These are phyloP conservation scores for Pseudococcus jackbeardsleyi DNA, from an alignment of 2,888 invertebrate genomes.

Conservation along the genomic window DNA sequence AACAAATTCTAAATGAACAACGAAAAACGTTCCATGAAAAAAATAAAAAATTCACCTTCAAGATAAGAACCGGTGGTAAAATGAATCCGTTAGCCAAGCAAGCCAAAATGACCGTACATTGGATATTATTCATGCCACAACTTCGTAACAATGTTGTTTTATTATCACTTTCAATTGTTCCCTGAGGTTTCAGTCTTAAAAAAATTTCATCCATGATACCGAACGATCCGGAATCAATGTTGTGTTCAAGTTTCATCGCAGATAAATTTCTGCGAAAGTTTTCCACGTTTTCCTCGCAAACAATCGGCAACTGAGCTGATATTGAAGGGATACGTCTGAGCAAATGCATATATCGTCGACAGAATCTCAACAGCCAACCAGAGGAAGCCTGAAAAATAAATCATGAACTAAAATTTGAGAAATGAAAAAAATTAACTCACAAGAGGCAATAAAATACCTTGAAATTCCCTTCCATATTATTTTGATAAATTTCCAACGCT, in stretches of 20 bases:
- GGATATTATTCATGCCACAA: slow-evolving; percentile 46
- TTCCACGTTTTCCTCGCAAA: slow-evolving; percentile 33
- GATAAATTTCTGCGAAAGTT: slow-evolving; percentile 5
- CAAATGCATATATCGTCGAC: slow-evolving; percentile 58
- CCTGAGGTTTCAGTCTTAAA: slow-evolving; percentile 40
- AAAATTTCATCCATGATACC: slow-evolving; percentile 55
- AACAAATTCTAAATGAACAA: no score
- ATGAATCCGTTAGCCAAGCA: slow-evolving; percentile 37
- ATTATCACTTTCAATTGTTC: slow-evolving; percentile 4
- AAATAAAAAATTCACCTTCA: neutral
- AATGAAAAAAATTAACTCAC: neutral
- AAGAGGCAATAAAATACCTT: neutral
- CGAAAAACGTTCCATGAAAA: neutral
- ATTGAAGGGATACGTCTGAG: slow-evolving; percentile 22
- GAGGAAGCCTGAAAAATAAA: slow-evolving; percentile 45
- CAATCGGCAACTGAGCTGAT: neutral
- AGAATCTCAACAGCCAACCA: slow-evolving; percentile 51
- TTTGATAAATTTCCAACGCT: slow-evolving; percentile 52
- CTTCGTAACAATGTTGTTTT: slow-evolving; percentile 7
- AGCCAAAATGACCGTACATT: slow-evolving; percentile 25
- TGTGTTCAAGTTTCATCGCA: neutral
- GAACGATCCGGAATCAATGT: neutral
- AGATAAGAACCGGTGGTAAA: slow-evolving; percentile 26
- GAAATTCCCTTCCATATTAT: slow-evolving; percentile 10
- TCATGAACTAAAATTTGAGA: neutral